A percentile compares a stretch with the other conserved stretches of the same genome.
phyloP scores from a whole-genome alignment of 2,797 vertebrate species.

The Harpagifer antarcticus region DNA sequence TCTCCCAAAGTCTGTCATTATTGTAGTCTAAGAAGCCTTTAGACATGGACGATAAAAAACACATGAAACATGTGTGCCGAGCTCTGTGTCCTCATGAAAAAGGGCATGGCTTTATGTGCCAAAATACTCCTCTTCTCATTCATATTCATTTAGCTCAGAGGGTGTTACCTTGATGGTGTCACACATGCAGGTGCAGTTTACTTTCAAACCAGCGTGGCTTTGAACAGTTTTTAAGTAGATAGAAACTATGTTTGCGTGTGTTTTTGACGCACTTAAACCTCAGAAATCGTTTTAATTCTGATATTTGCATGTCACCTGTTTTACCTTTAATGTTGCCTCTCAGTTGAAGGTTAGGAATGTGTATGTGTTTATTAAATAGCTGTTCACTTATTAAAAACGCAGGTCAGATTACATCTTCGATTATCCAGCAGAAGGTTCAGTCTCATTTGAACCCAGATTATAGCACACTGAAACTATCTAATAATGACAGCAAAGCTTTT shows the following conservation, averaged over 20 bases:
- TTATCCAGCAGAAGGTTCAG: not conserved
- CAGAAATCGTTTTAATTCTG: not conserved
- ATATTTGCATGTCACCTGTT: not conserved
- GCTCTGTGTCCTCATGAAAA: conserved; percentile 13
- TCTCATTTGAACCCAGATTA: not conserved
- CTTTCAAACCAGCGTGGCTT: not conserved
- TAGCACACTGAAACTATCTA: not conserved
- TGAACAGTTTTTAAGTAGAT: not conserved
- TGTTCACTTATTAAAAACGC: not conserved
- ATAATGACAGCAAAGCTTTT: not conserved
- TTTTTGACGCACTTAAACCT: not conserved
- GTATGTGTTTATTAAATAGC: not conserved
- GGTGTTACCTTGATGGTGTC: conserved; percentile 9
- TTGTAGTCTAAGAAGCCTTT: conserved; percentile 18
- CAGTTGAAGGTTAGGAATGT: too few relatives aligned
- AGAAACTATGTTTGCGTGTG: not conserved
- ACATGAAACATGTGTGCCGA: conserved; percentile 6
- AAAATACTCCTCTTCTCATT: conserved; percentile 16
- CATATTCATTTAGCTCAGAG: conserved; percentile 3
- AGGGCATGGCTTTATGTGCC: conserved; percentile 10
- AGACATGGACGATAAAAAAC: conserved; percentile 32
- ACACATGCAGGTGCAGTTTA: conserved; percentile 7
- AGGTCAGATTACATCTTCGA: not conserved
- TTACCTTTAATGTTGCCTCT: not conserved
- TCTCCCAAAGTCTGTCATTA: conserved; percentile 21